A percentile compares a stretch with the other conserved stretches of the same genome.
phyloP scores from a whole-genome alignment of 1,140 invertebrate species.

The Pectinophora gossypiella region DNA sequence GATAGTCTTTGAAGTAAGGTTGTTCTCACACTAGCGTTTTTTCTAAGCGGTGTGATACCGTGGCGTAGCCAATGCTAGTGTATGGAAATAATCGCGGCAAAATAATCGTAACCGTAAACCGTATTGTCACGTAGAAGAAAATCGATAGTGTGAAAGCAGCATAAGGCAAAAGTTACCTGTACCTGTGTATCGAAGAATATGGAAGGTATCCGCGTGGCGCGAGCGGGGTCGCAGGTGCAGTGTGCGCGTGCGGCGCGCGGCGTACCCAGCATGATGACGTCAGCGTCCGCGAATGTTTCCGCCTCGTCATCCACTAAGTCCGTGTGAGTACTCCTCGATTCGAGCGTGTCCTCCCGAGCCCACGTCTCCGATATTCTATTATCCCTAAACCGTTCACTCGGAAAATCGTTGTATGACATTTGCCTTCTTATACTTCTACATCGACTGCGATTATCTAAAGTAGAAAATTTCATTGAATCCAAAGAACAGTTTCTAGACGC shows the following conservation, averaged over 20 bases:
- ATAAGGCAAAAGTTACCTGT: constrained; percentile 50
- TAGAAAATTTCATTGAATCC: constrained; percentile 59
- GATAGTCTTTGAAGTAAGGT: too few relatives aligned
- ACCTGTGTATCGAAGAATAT: constrained; percentile 69
- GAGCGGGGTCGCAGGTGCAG: constrained; percentile 52
- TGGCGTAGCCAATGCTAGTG: too few relatives aligned
- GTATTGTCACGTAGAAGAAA: too few relatives aligned
- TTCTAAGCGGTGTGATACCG: too few relatives aligned
- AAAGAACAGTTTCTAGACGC: constrained; percentile 40
- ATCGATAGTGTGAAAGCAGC: too few relatives aligned
- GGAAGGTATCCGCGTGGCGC: constrained; percentile 55
- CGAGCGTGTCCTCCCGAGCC: constrained; percentile 44
- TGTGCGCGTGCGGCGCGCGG: constrained; percentile 48
- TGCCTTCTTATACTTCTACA: constrained; percentile 64
- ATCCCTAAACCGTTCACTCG: constrained; percentile 48
- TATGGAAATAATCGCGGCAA: too few relatives aligned
- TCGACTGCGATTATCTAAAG: constrained; percentile 61
- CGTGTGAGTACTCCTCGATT: constrained; percentile 45
- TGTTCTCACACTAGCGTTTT: too few relatives aligned
- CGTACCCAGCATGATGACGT: constrained; percentile 50
- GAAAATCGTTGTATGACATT: constrained; percentile 68
- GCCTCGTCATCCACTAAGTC: constrained; percentile 49
- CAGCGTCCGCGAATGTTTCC: constrained; percentile 56
- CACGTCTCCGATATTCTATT: constrained; percentile 42
- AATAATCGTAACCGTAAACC: too few relatives aligned